Evolutionary conservation across 2,797 vertebrate genomes (phyloP).

Genomic region (Trichosurus vulpecula): DNA sequence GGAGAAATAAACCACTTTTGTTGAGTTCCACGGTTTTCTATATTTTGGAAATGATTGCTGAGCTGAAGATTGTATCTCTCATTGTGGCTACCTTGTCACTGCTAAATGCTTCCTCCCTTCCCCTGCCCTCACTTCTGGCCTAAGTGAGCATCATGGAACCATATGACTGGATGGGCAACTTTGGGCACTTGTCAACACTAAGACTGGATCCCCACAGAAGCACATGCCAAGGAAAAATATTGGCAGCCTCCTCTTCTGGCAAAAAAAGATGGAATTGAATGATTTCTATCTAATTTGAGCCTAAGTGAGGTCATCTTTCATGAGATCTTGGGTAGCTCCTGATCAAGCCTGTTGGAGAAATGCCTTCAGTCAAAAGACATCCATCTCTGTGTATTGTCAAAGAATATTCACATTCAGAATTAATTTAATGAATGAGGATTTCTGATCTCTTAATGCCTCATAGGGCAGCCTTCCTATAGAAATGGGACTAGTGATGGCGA

Average conservation of each 20-base stretch:
- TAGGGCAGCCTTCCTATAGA: neutral
- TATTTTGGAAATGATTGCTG: slow-evolving; percentile 60
- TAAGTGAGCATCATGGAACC: slow-evolving; percentile 76
- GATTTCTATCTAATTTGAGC: slow-evolving; percentile 60
- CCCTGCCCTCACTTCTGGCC: slow-evolving; percentile 70
- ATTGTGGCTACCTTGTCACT: slow-evolving; percentile 62
- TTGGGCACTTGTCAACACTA: slow-evolving; percentile 80
- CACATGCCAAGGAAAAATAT: slow-evolving; percentile 80
- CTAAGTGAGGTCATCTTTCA: slow-evolving; percentile 50
- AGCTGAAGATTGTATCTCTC: slow-evolving; percentile 64
- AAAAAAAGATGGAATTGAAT: slow-evolving; percentile 72
- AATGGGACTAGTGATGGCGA: neutral
- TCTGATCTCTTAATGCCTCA: neutral
- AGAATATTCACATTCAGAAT: neutral
- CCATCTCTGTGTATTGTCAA: neutral
- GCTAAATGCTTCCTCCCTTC: neutral
- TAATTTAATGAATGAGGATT: neutral
- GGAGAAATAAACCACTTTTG: slow-evolving; percentile 59
- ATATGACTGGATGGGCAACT: slow-evolving; percentile 82
- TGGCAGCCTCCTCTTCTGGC: slow-evolving; percentile 72
- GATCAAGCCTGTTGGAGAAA: neutral
- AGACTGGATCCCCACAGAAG: slow-evolving; percentile 84
- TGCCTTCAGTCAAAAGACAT: neutral
- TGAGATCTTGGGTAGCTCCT: slow-evolving; percentile 49
- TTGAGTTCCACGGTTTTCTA: slow-evolving; percentile 54